These are phyloP conservation scores for Pyrrhia umbra DNA, from an alignment of 2,888 invertebrate species.

Conservation along the genomic window DNA sequence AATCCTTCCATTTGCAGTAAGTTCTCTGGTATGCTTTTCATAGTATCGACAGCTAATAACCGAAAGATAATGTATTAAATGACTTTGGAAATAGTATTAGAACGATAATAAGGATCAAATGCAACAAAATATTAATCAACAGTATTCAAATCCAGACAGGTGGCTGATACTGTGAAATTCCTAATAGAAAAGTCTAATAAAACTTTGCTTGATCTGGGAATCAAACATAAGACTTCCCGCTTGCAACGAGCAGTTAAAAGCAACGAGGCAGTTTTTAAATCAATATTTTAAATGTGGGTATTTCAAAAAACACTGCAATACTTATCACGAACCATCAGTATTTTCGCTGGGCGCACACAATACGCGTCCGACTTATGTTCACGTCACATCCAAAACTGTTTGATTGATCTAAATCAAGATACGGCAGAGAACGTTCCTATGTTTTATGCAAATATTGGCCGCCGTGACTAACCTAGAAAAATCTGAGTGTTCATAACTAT, in stretches of 20 bases:
- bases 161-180: too few relatives aligned
- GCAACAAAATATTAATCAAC: too few relatives aligned
- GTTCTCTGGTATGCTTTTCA: not conserved
- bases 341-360: constrained; percentile 18
- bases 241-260: too few relatives aligned
- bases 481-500: constrained; percentile 10
- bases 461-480: constrained; percentile 23
- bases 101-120: too few relatives aligned
- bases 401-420: constrained; percentile 58
- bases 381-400: constrained; percentile 50
- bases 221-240: too few relatives aligned
- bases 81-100: too few relatives aligned
- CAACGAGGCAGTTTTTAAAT: too few relatives aligned
- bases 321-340: not conserved
- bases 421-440: constrained; percentile 24
- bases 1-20: not conserved
- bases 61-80: not conserved
- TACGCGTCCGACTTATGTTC: constrained; percentile 30
- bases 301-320: not conserved
- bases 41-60: not conserved
- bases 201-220: too few relatives aligned
- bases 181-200: too few relatives aligned
- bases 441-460: constrained; percentile 47
- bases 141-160: too few relatives aligned
- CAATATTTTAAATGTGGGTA: not conserved